Evolutionary conservation across 2,888 invertebrate species (phyloP).

Genomic region (Carpatolechia fugitivella): DNA sequence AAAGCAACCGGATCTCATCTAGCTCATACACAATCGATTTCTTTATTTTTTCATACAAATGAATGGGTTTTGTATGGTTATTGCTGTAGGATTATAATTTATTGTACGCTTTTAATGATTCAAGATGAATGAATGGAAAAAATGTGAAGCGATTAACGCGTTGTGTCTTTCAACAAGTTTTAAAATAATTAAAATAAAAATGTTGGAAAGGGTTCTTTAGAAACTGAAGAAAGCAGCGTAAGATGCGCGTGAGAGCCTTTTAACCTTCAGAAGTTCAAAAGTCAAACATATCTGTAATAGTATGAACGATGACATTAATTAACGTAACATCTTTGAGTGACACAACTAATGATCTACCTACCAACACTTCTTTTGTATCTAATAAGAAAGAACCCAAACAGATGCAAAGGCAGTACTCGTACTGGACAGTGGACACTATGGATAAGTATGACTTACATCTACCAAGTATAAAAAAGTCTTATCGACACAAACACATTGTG

Average conservation of each 20-base stretch:
- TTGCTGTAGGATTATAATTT: conserved; percentile 1
- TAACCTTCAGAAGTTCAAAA: no score
- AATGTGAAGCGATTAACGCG: neutral
- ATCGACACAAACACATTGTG: neutral
- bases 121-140: neutral
- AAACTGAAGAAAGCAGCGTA: no score
- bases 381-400: no score
- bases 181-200: neutral
- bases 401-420: no score
- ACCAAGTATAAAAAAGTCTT: neutral
- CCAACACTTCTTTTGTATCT: no score
- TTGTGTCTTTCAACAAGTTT: neutral
- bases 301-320: no score
- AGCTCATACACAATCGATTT: neutral
- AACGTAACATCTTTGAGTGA: no score
- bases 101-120: neutral
- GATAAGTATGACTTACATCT: neutral
- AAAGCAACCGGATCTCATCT: neutral
- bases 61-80: neutral
- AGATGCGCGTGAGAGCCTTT: no score
- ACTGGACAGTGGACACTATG: no score
- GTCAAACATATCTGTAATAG: no score
- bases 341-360: no score
- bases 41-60: neutral
- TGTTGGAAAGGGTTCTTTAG: neutral